A percentile compares a stretch with the other conserved stretches of the same genome.
Evolutionary conservation across 2,888 invertebrate species (phyloP).

Genomic region (Parnassius smintheus): DNA sequence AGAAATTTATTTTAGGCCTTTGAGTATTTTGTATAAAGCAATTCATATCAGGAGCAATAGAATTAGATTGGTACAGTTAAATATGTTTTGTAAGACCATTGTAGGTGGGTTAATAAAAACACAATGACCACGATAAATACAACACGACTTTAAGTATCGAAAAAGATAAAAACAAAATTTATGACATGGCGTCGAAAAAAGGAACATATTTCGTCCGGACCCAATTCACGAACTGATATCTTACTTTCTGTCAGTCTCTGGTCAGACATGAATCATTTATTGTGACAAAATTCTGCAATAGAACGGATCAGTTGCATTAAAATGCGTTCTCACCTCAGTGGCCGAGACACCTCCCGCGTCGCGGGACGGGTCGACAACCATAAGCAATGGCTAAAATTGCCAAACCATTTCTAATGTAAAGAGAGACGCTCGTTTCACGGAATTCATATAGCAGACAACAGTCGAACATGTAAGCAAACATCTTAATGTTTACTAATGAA

Average conservation of each 20-base stretch:
- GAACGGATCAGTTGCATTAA: constrained; percentile 39
- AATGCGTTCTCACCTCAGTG: constrained; percentile 54
- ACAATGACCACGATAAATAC: constrained; percentile 24
- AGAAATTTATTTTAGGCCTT: no score
- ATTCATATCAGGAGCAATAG: no score
- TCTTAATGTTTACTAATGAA: constrained; percentile 82
- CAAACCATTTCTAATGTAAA: constrained; percentile 6
- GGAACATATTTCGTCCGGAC: constrained; percentile 17
- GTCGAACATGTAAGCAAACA: constrained; percentile 79
- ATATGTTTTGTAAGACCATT: constrained; percentile 4
- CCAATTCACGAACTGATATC: constrained; percentile 43
- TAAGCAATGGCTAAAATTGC: constrained; percentile 14
- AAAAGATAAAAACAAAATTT: constrained; percentile 27
- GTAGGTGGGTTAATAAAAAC: constrained; percentile 13
- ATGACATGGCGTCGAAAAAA: constrained; percentile 22
- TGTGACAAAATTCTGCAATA: constrained; percentile 40
- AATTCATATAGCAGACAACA: constrained; percentile 66
- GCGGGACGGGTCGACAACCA: constrained; percentile 36
- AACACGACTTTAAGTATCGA: constrained; percentile 25
- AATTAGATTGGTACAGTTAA: no score
- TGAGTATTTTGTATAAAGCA: no score
- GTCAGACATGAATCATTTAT: constrained; percentile 39
- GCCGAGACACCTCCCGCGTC: constrained; percentile 62
- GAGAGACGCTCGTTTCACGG: constrained; percentile 63
- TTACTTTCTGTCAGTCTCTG: constrained; percentile 46